These are phyloP conservation scores for Chrysina gloriosa DNA, from an alignment of 2,888 invertebrate species.

Conservation along the genomic window DNA sequence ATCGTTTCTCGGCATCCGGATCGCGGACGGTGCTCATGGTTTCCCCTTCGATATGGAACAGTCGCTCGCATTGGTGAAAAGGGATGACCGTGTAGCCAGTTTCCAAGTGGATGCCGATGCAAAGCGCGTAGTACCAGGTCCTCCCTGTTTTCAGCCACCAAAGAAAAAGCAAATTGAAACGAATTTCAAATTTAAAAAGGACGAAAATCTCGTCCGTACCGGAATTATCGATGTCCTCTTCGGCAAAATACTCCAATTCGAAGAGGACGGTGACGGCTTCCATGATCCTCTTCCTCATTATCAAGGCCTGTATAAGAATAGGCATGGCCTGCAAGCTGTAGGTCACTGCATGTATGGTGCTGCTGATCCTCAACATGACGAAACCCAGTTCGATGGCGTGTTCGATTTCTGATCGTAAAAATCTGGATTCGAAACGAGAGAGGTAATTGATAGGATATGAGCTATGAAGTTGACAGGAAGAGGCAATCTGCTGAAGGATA, in stretches of 20 bases:
- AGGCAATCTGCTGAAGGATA: too few relatives aligned
- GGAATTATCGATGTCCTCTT: conserved; percentile 56
- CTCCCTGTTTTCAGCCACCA: conserved; percentile 61
- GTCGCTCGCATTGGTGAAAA: conserved; percentile 67
- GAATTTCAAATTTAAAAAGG: neutral
- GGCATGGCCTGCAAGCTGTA: conserved; percentile 61
- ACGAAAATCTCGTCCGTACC: conserved; percentile 45
- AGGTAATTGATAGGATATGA: too few relatives aligned
- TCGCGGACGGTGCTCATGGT: conserved; percentile 64
- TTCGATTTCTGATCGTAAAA: conserved; percentile 59
- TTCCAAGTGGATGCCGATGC: conserved; percentile 71
- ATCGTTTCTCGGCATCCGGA: conserved; percentile 68
- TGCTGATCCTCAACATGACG: conserved; percentile 59
- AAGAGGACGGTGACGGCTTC: conserved; percentile 64
- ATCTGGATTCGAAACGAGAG: too few relatives aligned
- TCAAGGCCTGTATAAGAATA: conserved; percentile 59
- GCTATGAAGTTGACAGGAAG: too few relatives aligned
- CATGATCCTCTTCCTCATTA: conserved; percentile 60
- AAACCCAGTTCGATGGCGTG: conserved; percentile 63
- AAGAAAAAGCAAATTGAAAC: too few relatives aligned
- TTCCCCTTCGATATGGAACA: conserved; percentile 69
- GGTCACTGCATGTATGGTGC: conserved; percentile 57
- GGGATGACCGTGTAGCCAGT: conserved; percentile 70
- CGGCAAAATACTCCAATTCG: conserved; percentile 59
- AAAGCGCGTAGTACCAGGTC: conserved; percentile 72